Percentiles rank a stretch among this genome's conserved stretches.
Conservation (phyloP, 2,888 invertebrate species). For the Mimachlamys varia region DNA sequence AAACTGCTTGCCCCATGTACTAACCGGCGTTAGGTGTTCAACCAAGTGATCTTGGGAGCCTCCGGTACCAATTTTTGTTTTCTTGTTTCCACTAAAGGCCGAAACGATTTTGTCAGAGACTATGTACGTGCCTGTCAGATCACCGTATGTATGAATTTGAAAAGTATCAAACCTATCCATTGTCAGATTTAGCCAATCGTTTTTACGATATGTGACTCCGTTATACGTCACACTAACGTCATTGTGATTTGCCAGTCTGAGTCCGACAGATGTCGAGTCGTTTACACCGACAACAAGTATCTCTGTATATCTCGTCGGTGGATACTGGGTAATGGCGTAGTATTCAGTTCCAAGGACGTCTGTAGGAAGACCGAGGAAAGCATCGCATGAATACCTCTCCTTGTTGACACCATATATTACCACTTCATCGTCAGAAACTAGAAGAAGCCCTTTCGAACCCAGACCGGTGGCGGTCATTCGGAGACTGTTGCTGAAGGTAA, state of each 20-base stretch:
- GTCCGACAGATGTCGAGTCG: constrained; percentile 53
- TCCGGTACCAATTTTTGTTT: constrained; percentile 57
- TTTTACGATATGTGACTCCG: constrained; percentile 47
- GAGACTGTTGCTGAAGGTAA: constrained; percentile 24
- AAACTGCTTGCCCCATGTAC: constrained; percentile 73
- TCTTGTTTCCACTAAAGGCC: constrained; percentile 70
- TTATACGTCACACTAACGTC: constrained; percentile 51
- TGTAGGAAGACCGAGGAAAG: constrained; percentile 58
- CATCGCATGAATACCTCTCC: constrained; percentile 58
- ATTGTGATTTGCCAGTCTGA: constrained; percentile 50
- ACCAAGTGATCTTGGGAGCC: constrained; percentile 67
- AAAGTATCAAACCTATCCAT: constrained; percentile 57
- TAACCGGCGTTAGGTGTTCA: constrained; percentile 68
- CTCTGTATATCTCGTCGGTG: constrained; percentile 52
- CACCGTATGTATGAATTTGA: constrained; percentile 60
- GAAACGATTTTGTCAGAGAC: constrained; percentile 63
- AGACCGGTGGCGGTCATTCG: constrained; percentile 23
- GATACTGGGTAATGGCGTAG: constrained; percentile 59
- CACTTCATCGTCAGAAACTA: constrained; percentile 55
- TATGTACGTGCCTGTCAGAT: constrained; percentile 71
- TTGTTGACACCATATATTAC: constrained; percentile 61
- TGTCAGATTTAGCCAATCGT: constrained; percentile 42
- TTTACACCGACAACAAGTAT: constrained; percentile 58
- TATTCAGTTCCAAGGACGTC: constrained; percentile 64
- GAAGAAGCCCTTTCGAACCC: background rate